These are phyloP conservation scores for Hypselothyrea guttata DNA, from an alignment of 2,888 invertebrate species.

Conservation along the genomic window DNA sequence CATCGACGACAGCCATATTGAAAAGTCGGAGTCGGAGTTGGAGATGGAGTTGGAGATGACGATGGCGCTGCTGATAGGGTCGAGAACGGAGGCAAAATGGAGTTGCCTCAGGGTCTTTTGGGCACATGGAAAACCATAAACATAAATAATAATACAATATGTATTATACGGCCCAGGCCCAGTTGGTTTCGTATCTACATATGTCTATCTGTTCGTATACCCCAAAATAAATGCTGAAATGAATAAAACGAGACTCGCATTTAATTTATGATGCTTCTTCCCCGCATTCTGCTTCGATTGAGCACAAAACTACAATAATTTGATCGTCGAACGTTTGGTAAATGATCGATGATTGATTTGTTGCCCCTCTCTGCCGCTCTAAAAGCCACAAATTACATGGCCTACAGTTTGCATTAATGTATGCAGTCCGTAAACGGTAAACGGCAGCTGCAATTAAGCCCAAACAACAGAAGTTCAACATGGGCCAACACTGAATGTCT, in stretches of 20 bases:
- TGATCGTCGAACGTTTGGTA: constrained; percentile 62
- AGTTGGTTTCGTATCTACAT: constrained; percentile 13
- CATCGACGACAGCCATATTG: constrained; percentile 74
- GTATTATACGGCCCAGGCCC: constrained; percentile 43
- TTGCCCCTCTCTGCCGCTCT: constrained; percentile 36
- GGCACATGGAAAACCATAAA: constrained; percentile 67
- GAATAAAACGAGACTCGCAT: constrained; percentile 38
- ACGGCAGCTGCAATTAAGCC: constrained; percentile 55
- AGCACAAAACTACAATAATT: constrained; percentile 43
- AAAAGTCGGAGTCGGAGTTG: constrained; percentile 30
- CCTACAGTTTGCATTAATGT: constrained; percentile 48
- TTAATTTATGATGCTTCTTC: constrained; percentile 69
- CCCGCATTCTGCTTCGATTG: constrained; percentile 46
- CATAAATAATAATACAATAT: constrained; percentile 74
- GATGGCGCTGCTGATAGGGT: constrained; percentile 20
- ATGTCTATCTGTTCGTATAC: constrained; percentile 1
- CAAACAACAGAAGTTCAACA: constrained; percentile 9
- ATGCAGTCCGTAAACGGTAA: constrained; percentile 46
- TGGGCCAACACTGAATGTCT: constrained; percentile 15
- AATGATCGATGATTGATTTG: constrained; percentile 75
- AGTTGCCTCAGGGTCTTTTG: constrained; percentile 52
- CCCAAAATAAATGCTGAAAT: constrained; percentile 25
- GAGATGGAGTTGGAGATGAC: background rate
- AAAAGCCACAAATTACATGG: constrained; percentile 37
- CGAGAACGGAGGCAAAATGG: constrained; percentile 58